These are phyloP conservation scores for Bubalus kerabau DNA, from an alignment of 2,113 vertebrate genomes.

Conservation along the genomic window DNA sequence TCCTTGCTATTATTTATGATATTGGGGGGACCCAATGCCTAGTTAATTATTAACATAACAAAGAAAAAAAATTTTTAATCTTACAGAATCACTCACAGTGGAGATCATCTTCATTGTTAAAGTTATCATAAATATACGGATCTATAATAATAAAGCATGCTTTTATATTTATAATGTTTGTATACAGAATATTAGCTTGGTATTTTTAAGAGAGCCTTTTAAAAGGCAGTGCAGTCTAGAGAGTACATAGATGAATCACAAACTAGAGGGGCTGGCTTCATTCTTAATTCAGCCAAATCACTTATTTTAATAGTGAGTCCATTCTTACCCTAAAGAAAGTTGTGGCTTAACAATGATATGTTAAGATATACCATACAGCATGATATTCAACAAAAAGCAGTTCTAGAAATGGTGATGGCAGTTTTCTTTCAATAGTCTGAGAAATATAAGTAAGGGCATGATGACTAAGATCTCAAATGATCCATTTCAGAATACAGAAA, in stretches of 20 bases:
- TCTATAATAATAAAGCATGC: background rate
- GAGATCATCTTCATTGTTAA: background rate
- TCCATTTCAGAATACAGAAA: background rate
- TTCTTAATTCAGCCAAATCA: background rate
- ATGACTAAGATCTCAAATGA: background rate
- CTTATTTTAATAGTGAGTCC: background rate
- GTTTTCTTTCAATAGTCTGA: background rate
- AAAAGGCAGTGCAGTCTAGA: background rate
- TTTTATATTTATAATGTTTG: background rate
- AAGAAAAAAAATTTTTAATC: constrained; percentile 1
- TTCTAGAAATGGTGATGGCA: background rate
- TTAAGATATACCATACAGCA: background rate
- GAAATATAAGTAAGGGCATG: background rate
- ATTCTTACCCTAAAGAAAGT: background rate
- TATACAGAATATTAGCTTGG: background rate
- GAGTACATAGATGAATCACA: background rate
- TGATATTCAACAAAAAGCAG: background rate
- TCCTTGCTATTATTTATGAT: background rate
- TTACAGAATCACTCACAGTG: background rate
- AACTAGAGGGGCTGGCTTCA: background rate
- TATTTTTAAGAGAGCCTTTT: background rate
- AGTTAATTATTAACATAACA: constrained; percentile 8
- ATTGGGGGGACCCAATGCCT: background rate
- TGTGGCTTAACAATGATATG: background rate
- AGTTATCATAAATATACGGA: background rate